phyloP scores from a whole-genome alignment of 2,113 vertebrate genomes.

The Pseudorasbora parva region DNA sequence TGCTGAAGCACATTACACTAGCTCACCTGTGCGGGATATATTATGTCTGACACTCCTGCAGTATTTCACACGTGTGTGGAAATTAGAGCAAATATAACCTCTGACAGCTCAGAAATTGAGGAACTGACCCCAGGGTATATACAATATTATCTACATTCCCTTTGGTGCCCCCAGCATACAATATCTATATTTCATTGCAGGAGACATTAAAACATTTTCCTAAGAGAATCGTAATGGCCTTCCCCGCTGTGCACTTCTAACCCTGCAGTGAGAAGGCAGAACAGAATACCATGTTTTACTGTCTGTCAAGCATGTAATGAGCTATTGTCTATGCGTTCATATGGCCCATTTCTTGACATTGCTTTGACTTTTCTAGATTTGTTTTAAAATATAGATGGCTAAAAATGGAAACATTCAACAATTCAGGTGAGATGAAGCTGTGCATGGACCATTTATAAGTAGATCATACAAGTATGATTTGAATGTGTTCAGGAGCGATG shows the following conservation, averaged over 20 bases:
- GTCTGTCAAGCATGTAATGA: conserved; percentile 31
- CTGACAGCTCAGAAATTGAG: conserved; percentile 36
- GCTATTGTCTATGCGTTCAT: background rate
- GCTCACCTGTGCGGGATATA: conserved; percentile 30
- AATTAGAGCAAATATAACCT: conserved; percentile 27
- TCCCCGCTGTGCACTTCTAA: background rate
- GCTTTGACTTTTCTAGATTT: conserved; percentile 8
- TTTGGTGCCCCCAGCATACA: background rate
- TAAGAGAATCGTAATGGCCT: conserved; percentile 21
- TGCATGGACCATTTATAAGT: background rate
- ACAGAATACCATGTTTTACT: conserved; percentile 17
- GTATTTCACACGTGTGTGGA: conserved; percentile 52
- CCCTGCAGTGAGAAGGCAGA: conserved; percentile 19
- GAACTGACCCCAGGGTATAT: background rate
- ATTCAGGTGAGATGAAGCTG: background rate
- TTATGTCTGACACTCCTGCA: conserved; percentile 32
- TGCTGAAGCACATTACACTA: background rate
- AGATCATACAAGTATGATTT: background rate
- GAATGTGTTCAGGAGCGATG: background rate
- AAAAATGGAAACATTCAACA: conserved; percentile 24
- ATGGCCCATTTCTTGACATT: conserved; percentile 37
- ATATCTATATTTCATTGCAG: conserved; percentile 36
- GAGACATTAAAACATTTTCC: conserved; percentile 23
- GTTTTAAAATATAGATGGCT: conserved; percentile 1
- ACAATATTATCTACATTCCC: conserved; percentile 29